Conservation (phyloP, 2,888 invertebrate species). For the Parelbella ahira region DNA sequence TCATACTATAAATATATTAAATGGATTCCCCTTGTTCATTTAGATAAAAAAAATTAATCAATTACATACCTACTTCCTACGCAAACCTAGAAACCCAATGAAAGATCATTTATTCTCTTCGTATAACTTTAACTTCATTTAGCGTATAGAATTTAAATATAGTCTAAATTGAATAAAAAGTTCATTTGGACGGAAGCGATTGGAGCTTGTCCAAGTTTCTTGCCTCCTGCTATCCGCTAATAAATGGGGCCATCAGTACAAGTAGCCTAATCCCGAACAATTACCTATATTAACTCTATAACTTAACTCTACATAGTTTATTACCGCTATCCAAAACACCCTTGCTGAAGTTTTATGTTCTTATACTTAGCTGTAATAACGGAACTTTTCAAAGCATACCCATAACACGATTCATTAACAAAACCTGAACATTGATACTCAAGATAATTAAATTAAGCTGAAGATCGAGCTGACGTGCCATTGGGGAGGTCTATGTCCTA, state of each 20-base stretch:
- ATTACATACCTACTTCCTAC: too few relatives aligned
- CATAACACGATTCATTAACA: too few relatives aligned
- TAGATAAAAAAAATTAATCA: too few relatives aligned
- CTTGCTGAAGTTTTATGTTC: slow-evolving; percentile 8
- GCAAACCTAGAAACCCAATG: too few relatives aligned
- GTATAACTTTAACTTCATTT: slow-evolving; percentile 1
- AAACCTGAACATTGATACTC: too few relatives aligned
- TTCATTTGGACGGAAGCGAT: slow-evolving; percentile 40
- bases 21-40: too few relatives aligned
- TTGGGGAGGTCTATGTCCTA: too few relatives aligned
- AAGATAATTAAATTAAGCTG: too few relatives aligned
- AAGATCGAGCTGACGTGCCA: too few relatives aligned
- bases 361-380: slow-evolving; percentile 2
- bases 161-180: slow-evolving; percentile 38
- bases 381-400: too few relatives aligned
- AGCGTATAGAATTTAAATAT: slow-evolving; percentile 29
- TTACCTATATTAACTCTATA: slow-evolving; percentile 22
- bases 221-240: slow-evolving; percentile 45
- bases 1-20: too few relatives aligned
- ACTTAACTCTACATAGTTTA: slow-evolving; percentile 20
- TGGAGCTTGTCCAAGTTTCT: slow-evolving; percentile 62
- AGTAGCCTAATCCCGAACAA: slow-evolving; percentile 32
- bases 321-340: slow-evolving; percentile 16
- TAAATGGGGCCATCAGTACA: slow-evolving; percentile 41
- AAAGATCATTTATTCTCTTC: not conserved